Conservation (phyloP, 2,797 vertebrate species). For the Lagocephalus sceleratus region DNA sequence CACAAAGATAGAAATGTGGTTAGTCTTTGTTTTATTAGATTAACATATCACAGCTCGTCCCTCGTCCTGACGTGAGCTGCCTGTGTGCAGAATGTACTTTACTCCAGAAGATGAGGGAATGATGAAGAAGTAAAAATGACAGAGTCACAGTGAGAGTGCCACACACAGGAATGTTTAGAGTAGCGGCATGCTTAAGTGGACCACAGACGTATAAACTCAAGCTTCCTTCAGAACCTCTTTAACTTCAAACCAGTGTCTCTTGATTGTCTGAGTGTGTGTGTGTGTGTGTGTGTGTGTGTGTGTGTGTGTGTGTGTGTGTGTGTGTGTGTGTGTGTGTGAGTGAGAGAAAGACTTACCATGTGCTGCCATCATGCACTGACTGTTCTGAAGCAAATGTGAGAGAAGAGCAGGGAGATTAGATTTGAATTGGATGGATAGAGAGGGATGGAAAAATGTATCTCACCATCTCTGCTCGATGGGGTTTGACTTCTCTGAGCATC, state of each 20-base stretch:
- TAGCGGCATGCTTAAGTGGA: slow-evolving; percentile 43
- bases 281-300: slow-evolving; percentile 16
- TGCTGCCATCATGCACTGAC: slow-evolving; percentile 50
- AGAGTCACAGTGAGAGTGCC: slow-evolving; percentile 45
- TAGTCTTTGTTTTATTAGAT: background rate
- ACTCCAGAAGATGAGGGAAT: slow-evolving; percentile 8
- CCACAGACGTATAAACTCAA: slow-evolving; percentile 52
- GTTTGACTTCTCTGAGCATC: slow-evolving; percentile 63
- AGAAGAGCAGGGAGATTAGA: slow-evolving; percentile 58
- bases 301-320: slow-evolving; percentile 18
- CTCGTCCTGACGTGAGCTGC: slow-evolving; percentile 65
- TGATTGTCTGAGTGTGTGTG: slow-evolving; percentile 11
- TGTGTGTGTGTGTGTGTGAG: slow-evolving; percentile 15
- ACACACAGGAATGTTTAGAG: slow-evolving; percentile 59
- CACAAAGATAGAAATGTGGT: slow-evolving; percentile 14
- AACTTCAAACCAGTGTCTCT: slow-evolving; percentile 39
- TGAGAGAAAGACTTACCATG: slow-evolving; percentile 16
- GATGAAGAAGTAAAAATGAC: slow-evolving; percentile 25
- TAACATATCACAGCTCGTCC: background rate
- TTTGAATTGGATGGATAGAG: slow-evolving; percentile 58
- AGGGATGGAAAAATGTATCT: slow-evolving; percentile 71
- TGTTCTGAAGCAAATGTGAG: slow-evolving; percentile 40
- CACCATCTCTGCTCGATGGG: slow-evolving; percentile 47
- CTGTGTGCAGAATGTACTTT: slow-evolving; percentile 20
- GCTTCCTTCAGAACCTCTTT: slow-evolving; percentile 40